phyloP scores from a whole-genome alignment of 1,140 invertebrate genomes.

The Drosophila sturtevanti region DNA sequence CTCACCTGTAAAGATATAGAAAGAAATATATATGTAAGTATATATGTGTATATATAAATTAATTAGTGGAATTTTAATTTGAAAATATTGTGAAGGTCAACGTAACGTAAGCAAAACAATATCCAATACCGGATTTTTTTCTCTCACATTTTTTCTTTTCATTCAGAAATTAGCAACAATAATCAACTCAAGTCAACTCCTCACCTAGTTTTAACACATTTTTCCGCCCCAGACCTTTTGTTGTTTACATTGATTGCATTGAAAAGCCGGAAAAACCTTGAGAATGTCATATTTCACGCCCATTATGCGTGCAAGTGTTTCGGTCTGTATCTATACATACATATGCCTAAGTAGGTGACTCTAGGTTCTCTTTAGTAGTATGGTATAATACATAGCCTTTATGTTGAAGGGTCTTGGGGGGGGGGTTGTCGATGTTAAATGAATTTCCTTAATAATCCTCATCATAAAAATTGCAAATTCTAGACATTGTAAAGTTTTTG shows the following conservation, averaged over 20 bases:
- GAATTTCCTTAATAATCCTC: neutral
- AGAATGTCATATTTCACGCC: conserved; percentile 33
- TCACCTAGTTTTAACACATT: conserved; percentile 41
- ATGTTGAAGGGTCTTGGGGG: neutral
- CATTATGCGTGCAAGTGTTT: conserved; percentile 22
- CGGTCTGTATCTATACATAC: conserved; percentile 17
- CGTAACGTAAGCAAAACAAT: conserved; percentile 5
- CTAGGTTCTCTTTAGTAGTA: neutral
- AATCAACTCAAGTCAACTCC: conserved; percentile 17
- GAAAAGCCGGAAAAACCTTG: conserved; percentile 53
- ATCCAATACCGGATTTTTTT: neutral
- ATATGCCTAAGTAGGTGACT: neutral
- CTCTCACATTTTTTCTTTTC: neutral
- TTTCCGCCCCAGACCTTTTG: conserved; percentile 10
- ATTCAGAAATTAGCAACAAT: conserved; percentile 56
- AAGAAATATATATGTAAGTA: no score
- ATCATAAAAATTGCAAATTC: neutral
- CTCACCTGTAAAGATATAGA: conserved; percentile 63
- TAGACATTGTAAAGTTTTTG: conserved; percentile 2
- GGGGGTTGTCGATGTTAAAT: neutral
- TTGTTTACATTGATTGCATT: conserved; percentile 2
- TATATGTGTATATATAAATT: no score
- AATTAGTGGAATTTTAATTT: conserved; percentile 20
- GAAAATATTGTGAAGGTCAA: neutral
- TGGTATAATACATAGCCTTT: neutral